Conservation (phyloP, 2,797 vertebrate genomes). For the Ceryle rudis region DNA sequence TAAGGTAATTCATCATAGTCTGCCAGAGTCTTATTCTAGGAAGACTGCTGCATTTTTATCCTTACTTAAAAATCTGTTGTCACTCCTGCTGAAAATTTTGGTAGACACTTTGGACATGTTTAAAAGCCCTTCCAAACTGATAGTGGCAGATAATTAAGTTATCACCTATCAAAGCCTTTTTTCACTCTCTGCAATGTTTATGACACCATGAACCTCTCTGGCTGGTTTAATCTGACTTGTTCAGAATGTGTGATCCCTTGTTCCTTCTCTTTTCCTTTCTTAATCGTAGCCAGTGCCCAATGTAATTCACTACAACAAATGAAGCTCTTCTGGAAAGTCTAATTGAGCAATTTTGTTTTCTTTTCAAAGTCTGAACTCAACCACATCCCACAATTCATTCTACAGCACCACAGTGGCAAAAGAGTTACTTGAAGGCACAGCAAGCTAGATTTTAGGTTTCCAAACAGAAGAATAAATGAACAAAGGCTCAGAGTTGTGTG, state of each 20-base stretch:
- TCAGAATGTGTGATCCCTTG: constrained; percentile 15
- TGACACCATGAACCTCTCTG: constrained; percentile 59
- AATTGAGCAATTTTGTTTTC: constrained; percentile 73
- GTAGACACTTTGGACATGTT: constrained; percentile 80
- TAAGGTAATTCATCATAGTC: constrained; percentile 87
- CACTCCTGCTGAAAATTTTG: constrained; percentile 76
- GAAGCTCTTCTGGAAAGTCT: constrained; percentile 60
- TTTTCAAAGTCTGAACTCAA: constrained; percentile 57
- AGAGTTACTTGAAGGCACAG: background rate
- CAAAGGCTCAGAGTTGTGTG: accelerated
- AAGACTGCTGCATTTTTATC: constrained; percentile 79
- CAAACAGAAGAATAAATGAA: background rate
- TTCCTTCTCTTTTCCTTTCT: constrained; percentile 8
- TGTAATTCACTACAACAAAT: constrained; percentile 71
- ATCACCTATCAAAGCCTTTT: constrained; percentile 69
- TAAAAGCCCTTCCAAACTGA: constrained; percentile 79
- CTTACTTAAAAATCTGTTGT: constrained; percentile 80
- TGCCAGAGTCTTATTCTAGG: constrained; percentile 80
- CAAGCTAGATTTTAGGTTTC: background rate
- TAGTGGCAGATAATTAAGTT: constrained; percentile 85
- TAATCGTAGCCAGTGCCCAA: constrained; percentile 51
- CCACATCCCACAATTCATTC: constrained; percentile 31
- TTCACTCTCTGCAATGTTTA: constrained; percentile 26
- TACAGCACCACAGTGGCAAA: constrained; percentile 12
- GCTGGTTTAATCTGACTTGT: constrained; percentile 58